Evolutionary conservation across 2,113 vertebrate genomes (phyloP), one percentile per base, ranked within the genome.

Genomic region (Galbula dea): DNA sequence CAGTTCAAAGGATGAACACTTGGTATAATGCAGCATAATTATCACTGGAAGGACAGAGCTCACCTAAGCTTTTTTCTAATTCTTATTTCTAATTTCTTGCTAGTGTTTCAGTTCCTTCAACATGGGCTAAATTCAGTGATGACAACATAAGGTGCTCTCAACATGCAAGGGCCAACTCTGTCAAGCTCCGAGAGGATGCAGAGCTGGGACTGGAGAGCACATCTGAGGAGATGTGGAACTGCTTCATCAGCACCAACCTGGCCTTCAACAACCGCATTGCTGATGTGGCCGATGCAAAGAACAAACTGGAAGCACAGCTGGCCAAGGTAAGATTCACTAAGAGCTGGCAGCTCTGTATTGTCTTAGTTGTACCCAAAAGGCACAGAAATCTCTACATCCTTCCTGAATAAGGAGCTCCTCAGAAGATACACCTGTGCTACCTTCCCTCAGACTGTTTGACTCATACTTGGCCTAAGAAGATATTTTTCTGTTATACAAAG

Each of bases 41-140:
- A 46, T 26, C 29, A 27, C 48, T 55, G 24, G 49, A 49, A n/a
- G 30, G 65, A 75, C 57, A 67, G 4, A 75, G 26, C 52, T 80
- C 17, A 54, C 20, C 21, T 69, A 58, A 30, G 7, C 34, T 75
- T 58, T 41, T 36, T 13, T 18, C 14, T 45, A 17, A n/a, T 80
- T 27, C n/a, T n/a, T 51, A 22, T 52, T 69, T 67, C 19, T 41
- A 77, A 73, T 82, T 39, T 65, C 55, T 72, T 78, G 30, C n/a
- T 82, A 97, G 97, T 19, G 54, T 97, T 88, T 95, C 97, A 2
- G 91, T 96, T 76, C 96, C 97, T 6, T 89, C 90, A 88, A 96
- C 97, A 5, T 97, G 97, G 97, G 92, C 97, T 74, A 97, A 97
- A 93, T 97, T 97, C 96, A 98, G 96, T 9, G 96, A 96, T 15